Percentiles rank a stretch among this genome's conserved stretches.
Evolutionary conservation across 2,113 vertebrate genomes (phyloP).

Genomic region (Chloebia gouldiae): DNA sequence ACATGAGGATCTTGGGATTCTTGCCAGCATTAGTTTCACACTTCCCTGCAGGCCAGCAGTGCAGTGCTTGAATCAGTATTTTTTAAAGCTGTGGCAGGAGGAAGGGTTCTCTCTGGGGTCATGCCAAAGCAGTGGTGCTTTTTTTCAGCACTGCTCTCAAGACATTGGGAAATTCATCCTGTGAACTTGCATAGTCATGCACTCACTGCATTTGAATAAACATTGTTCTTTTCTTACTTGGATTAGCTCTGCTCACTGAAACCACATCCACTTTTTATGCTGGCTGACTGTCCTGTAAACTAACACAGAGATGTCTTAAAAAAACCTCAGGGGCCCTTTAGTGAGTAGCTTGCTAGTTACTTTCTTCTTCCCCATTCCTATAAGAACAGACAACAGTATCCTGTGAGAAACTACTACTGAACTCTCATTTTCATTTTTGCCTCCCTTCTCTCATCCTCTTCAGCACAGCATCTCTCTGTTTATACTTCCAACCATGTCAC

Average conservation of each 20-base stretch:
- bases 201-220: neutral
- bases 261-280: conserved; percentile 18
- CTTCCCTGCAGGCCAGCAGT: neutral
- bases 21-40: neutral
- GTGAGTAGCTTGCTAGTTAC: neutral
- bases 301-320: neutral
- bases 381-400: neutral
- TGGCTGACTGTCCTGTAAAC: neutral
- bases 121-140: neutral
- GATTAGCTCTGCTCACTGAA: neutral
- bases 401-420: neutral
- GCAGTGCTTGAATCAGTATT: neutral
- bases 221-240: neutral
- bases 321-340: neutral
- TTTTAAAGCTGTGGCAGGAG: neutral
- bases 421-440: neutral
- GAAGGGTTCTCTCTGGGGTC: neutral
- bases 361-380: neutral
- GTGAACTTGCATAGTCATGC: neutral
- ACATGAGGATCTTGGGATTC: neutral
- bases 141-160: neutral
- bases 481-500: neutral
- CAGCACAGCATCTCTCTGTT: neutral
- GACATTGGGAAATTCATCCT: neutral
- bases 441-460: neutral